phyloP scores from a whole-genome alignment of 2,888 invertebrate genomes.

The Epinotia brunnichana region DNA sequence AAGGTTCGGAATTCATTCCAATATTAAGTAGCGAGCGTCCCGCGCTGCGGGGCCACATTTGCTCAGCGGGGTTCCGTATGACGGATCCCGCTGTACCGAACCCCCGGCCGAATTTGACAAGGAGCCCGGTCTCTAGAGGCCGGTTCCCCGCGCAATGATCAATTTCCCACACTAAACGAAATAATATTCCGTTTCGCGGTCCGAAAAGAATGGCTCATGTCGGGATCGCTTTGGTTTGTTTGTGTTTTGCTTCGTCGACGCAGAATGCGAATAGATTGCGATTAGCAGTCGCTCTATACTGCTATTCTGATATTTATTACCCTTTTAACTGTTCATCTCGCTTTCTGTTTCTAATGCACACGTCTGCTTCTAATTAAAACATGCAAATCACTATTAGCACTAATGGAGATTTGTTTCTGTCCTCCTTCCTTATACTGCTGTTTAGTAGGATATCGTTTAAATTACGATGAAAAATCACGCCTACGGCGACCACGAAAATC shows the following conservation, averaged over 20 bases:
- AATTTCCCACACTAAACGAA: conserved; percentile 72
- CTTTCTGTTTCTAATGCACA: neutral
- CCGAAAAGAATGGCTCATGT: conserved; percentile 58
- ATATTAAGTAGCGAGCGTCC: conserved; percentile 49
- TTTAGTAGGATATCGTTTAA: neutral
- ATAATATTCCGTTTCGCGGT: conserved; percentile 71
- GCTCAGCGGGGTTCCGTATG: conserved; percentile 63
- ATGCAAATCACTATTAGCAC: neutral
- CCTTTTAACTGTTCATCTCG: neutral
- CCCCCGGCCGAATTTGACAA: conserved; percentile 62
- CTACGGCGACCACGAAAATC: too few species aligned
- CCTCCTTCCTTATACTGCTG: neutral
- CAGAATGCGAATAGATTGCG: conserved; percentile 10
- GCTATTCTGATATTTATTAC: neutral
- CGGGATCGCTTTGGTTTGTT: conserved; percentile 48
- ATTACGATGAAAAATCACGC: too few species aligned
- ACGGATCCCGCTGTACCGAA: conserved; percentile 47
- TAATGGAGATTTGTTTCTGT: neutral
- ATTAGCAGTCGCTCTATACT: neutral
- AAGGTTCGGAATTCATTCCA: conserved; percentile 45
- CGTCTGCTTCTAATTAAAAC: neutral
- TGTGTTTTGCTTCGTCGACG: conserved; percentile 38
- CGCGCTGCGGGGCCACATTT: conserved; percentile 55
- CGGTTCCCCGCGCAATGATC: conserved; percentile 64
- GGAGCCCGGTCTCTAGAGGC: conserved; percentile 65